Percentiles rank a stretch among this genome's conserved stretches.
These are phyloP conservation scores for Charaxes varanes DNA, from an alignment of 1,140 invertebrate species.

Conservation along the genomic window DNA sequence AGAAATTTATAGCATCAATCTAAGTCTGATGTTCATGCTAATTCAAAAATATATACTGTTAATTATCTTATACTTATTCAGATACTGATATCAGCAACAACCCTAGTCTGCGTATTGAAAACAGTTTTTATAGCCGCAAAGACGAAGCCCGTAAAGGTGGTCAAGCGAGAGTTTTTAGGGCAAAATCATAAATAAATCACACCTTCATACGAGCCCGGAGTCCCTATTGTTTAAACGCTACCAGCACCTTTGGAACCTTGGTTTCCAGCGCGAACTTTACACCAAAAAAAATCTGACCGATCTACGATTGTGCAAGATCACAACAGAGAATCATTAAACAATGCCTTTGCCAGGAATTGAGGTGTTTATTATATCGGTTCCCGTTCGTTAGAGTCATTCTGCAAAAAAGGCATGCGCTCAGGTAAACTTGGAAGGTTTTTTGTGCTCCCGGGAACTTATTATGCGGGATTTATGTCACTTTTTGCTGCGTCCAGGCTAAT, in stretches of 20 bases:
- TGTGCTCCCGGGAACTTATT: constrained; percentile 58
- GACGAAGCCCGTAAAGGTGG: constrained; percentile 38
- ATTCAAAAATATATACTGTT: no score
- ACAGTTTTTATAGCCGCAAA: constrained; percentile 13
- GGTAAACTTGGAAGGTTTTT: constrained; percentile 60
- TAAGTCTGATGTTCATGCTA: no score
- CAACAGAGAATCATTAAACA: constrained; percentile 71
- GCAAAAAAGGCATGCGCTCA: constrained; percentile 54
- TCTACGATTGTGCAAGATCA: constrained; percentile 70
- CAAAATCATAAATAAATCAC: constrained; percentile 70
- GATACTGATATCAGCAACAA: no score
- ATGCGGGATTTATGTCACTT: constrained; percentile 72
- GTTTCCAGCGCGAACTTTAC: constrained; percentile 48
- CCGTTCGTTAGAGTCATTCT: constrained; percentile 46
- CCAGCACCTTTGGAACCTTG: constrained; percentile 60
- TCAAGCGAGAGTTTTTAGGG: constrained; percentile 49
- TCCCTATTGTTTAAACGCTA: constrained; percentile 70
- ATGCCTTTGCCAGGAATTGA: constrained; percentile 67
- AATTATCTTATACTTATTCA: no score
- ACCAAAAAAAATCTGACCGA: constrained; percentile 52
- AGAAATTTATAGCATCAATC: no score
- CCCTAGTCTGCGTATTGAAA: no score
- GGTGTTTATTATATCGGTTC: constrained; percentile 67
- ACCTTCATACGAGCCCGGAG: constrained; percentile 58
- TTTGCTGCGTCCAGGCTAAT: constrained; percentile 68